Evolutionary conservation across 2,797 vertebrate species (phyloP).

Genomic region (Remorina albescens): DNA sequence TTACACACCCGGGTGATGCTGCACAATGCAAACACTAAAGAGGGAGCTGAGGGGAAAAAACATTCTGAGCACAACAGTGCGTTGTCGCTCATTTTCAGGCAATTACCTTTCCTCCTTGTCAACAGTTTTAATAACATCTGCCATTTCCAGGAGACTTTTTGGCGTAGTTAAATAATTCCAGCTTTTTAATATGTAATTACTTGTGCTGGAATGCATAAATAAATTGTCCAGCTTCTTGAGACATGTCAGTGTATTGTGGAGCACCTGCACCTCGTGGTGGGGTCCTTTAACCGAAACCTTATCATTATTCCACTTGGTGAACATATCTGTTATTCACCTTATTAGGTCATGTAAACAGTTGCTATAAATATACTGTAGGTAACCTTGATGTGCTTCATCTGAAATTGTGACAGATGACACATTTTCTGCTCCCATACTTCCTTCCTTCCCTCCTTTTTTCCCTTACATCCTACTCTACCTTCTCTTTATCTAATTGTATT

Average conservation of each 20-base stretch:
- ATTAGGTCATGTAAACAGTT: constrained; percentile 90
- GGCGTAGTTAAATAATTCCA: constrained; percentile 99
- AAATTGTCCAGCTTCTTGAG: constrained; percentile 96
- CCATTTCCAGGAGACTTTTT: constrained; percentile 97
- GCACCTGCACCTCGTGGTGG: constrained; percentile 96
- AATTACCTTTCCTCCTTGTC: constrained; percentile 99
- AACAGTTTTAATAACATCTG: constrained; percentile 99
- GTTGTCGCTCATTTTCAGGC: constrained; percentile 99
- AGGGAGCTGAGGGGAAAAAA: constrained; percentile 78
- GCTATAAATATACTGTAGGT: constrained; percentile 90
- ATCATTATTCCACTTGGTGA: constrained; percentile 99
- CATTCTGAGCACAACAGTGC: constrained; percentile 96
- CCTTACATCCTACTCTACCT: constrained; percentile 1
- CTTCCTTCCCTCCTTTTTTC: neutral
- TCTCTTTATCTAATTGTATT: constrained; percentile 1
- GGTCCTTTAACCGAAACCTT: constrained; percentile 99
- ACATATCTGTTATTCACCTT: constrained; percentile 98
- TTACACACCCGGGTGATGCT: constrained; percentile 98
- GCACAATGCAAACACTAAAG: constrained; percentile 93
- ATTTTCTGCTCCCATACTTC: constrained; percentile 19
- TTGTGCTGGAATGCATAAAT: constrained; percentile 94
- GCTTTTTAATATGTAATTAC: constrained; percentile 99
- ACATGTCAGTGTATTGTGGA: constrained; percentile 95
- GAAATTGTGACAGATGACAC: constrained; percentile 15
- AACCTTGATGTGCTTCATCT: constrained; percentile 51